These are phyloP conservation scores for Tragelaphus strepsiceros DNA, from an alignment of 2,113 vertebrate species.

Conservation along the genomic window DNA sequence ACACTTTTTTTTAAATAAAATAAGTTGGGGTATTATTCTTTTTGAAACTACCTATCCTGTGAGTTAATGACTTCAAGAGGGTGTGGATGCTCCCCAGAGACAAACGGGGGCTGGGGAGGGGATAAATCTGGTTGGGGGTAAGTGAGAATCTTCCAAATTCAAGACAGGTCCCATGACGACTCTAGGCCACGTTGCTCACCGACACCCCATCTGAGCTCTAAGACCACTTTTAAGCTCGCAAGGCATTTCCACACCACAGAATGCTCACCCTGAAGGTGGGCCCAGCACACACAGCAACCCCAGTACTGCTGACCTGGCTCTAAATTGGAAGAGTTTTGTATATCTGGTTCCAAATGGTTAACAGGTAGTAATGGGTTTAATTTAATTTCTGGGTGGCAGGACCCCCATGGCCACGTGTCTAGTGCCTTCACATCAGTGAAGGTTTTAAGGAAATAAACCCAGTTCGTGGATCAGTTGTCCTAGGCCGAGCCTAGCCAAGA, in stretches of 20 bases:
- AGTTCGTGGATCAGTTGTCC: background rate
- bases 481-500: background rate
- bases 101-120: background rate
- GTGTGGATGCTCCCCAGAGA: background rate
- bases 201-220: background rate
- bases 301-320: background rate
- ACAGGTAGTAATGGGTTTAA: background rate
- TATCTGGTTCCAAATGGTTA: background rate
- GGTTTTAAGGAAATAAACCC: background rate
- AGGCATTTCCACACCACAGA: background rate
- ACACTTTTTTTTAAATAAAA: background rate
- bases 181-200: background rate
- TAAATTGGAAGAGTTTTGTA: background rate
- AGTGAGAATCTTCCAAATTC: background rate
- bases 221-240: accelerated
- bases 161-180: background rate
- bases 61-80: background rate
- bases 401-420: background rate
- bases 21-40: conserved; percentile 4
- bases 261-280: background rate
- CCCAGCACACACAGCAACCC: background rate
- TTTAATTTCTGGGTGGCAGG: background rate
- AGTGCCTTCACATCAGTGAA: background rate
- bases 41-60: background rate
- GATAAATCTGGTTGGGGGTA: background rate